phyloP scores from a whole-genome alignment of 2,888 invertebrate species.

The Pachycephus smyrnensis region DNA sequence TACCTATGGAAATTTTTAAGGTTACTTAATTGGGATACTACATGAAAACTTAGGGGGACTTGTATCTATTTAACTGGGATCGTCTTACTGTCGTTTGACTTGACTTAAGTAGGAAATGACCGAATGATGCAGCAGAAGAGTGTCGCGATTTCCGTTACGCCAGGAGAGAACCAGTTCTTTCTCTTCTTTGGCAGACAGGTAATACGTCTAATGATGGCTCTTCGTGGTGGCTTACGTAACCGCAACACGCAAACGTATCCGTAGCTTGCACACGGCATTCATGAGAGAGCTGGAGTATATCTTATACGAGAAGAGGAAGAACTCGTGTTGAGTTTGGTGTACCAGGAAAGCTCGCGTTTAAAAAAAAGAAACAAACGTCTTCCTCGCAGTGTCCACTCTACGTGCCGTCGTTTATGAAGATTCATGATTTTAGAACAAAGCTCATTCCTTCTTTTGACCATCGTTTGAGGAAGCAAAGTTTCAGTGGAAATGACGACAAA shows the following conservation, averaged over 20 bases:
- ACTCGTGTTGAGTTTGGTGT: not conserved
- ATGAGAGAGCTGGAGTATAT: not conserved
- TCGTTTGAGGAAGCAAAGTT: too few species aligned
- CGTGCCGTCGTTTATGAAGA: too few species aligned
- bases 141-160: conserved; percentile 35
- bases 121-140: not conserved
- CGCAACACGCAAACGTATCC: conserved; percentile 40
- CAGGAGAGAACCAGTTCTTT: conserved; percentile 37
- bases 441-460: too few species aligned
- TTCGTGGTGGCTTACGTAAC: conserved; percentile 38
- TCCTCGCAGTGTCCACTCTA: too few species aligned
- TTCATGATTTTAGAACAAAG: too few species aligned
- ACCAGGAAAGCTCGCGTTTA: too few species aligned
- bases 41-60: not conserved
- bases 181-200: conserved; percentile 6
- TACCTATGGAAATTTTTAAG: not conserved
- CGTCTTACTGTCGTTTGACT: not conserved
- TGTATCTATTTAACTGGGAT: not conserved
- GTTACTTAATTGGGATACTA: not conserved
- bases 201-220: conserved; percentile 11
- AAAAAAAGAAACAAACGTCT: too few species aligned
- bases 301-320: not conserved
- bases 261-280: conserved; percentile 9
- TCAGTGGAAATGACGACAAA: too few species aligned
- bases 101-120: not conserved